A percentile compares a stretch with the other conserved stretches of the same genome.
phyloP scores from a whole-genome alignment of 2,113 vertebrate genomes.

The Struthio camelus region DNA sequence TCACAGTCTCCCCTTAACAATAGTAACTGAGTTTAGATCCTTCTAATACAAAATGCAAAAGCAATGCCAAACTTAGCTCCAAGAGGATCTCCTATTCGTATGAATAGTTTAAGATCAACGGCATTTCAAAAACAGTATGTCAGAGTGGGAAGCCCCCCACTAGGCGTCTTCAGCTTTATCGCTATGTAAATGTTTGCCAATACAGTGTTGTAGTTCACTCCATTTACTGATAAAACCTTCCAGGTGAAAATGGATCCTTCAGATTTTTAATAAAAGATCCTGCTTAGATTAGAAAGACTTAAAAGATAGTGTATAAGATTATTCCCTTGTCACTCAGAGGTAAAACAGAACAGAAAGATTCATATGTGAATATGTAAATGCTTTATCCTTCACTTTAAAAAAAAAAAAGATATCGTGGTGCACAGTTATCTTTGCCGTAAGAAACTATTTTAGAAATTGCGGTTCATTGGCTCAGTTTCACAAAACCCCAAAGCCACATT shows the following conservation, averaged over 20 bases:
- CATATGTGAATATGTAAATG: neutral
- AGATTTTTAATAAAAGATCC: neutral
- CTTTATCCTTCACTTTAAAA: neutral
- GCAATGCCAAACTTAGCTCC: neutral
- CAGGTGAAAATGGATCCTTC: neutral
- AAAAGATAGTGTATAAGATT: neutral
- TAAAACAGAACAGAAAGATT: neutral
- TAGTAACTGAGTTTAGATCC: neutral
- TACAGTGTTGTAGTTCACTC: neutral
- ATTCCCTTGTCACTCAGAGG: neutral
- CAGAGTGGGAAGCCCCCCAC: neutral
- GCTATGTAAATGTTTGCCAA: neutral
- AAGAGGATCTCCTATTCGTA: neutral
- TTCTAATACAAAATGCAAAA: neutral
- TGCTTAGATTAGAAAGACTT: neutral
- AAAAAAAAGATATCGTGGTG: neutral
- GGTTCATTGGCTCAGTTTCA: neutral
- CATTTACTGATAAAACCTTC: neutral
- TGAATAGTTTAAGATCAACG: neutral
- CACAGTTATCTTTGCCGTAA: neutral
- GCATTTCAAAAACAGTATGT: neutral
- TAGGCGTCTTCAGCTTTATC: neutral
- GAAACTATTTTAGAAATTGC: neutral
- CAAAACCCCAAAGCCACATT: neutral
- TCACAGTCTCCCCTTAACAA: neutral